Evolutionary conservation across 2,888 invertebrate species (phyloP).

Genomic region (Pristionchus japonicus): DNA sequence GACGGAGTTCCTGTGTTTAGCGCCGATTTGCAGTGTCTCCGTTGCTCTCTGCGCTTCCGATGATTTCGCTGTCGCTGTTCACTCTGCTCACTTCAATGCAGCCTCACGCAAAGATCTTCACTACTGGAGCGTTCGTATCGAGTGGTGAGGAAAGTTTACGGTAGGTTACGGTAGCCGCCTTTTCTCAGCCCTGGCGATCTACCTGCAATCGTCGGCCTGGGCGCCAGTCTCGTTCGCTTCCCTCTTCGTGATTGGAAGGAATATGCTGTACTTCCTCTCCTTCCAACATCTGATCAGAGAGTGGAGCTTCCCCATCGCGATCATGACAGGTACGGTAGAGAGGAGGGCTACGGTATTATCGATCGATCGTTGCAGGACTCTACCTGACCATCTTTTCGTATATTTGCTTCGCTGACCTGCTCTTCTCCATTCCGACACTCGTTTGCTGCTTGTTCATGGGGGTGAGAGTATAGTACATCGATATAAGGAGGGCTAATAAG

Average conservation of each 20-base stretch:
- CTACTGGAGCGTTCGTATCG: slow-evolving; percentile 38
- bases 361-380: slow-evolving; percentile 18
- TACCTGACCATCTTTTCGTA: slow-evolving; percentile 18
- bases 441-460: slow-evolving; percentile 40
- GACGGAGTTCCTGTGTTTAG: not conserved
- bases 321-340: slow-evolving; percentile 41
- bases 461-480: slow-evolving; percentile 22
- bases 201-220: slow-evolving; percentile 44
- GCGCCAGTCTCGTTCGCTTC: slow-evolving; percentile 35
- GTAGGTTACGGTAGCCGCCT: slow-evolving; percentile 5
- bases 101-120: slow-evolving; percentile 25
- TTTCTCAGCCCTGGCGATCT: slow-evolving; percentile 41
- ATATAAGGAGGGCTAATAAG: too few species aligned
- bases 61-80: slow-evolving; percentile 50
- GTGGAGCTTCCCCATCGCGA: slow-evolving; percentile 44
- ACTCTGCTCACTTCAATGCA: slow-evolving; percentile 52
- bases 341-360: not conserved
- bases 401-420: slow-evolving; percentile 43
- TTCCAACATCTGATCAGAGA: slow-evolving; percentile 45
- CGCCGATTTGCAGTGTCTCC: slow-evolving; percentile 42
- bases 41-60: slow-evolving; percentile 52
- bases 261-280: slow-evolving; percentile 46
- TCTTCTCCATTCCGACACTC: slow-evolving; percentile 47
- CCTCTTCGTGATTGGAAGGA: slow-evolving; percentile 39
- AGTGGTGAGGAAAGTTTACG: not conserved